Evolutionary conservation across 2,888 invertebrate genomes (phyloP), one percentile per base, ranked within the genome.

Genomic region (Mylabris sibirica): DNA sequence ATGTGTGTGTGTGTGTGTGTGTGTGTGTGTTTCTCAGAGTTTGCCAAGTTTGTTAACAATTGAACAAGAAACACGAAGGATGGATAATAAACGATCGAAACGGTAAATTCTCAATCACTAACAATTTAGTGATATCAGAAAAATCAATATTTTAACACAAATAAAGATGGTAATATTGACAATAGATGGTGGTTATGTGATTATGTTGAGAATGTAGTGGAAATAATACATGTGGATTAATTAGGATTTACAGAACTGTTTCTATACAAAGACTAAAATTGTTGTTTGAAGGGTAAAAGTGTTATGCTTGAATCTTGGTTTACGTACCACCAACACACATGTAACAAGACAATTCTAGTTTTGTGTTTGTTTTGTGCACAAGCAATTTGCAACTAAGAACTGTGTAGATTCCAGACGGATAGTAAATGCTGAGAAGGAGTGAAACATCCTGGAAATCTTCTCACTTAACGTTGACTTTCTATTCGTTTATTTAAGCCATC

Each of bases 31-130:
- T 12, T 11, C 22, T 20, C 22, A 20, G 17, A 53, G 11, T 53
- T 53, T 53, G 22, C 53, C 20, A 22, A 53, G 53, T 53, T 53
- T 22, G 53, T 53, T 53, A 53, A 53, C 53, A 53, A 53, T 53
- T 53, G 53, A 22, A 53, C 20, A 53, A 53, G 53, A 22, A 53
- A 22, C 9, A 53, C 53, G 44, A 22, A 5, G 53, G 8, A 30
- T 30, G 30, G 30, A 53, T 53, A 22, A 2, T 53, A 53, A 53
- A n/a, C n/a, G n/a, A n/a, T n/a, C 22, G 53, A 22, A 53, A 53
- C 53, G 22, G 22, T 22, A 53, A 53, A 2, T 53, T 20, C 20
- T n/a, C n/a, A n/a, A n/a, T n/a, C n/a, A n/a, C 22, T 22, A 53
- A 53, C 17, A 53, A 53, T 22, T 22, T 20, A 53, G 22, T 22